Conservation (phyloP, 2,888 invertebrate species). For the Drepanosiphum platanoidis region DNA sequence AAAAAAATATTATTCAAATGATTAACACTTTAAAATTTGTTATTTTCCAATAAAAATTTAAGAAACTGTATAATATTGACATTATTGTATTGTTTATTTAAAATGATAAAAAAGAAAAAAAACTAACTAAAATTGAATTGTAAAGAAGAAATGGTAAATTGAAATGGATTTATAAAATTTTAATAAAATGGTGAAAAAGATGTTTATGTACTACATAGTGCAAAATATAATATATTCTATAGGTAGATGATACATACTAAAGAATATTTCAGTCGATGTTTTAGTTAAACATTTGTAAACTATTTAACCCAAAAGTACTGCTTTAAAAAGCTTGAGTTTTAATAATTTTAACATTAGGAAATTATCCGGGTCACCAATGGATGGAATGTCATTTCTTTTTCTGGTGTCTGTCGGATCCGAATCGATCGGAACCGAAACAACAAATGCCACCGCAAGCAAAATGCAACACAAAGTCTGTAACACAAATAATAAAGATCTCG, state of each 20-base stretch:
- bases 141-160: background rate
- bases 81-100: background rate
- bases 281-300: background rate
- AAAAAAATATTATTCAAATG: no score
- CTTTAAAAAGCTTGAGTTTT: background rate
- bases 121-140: background rate
- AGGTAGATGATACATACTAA: background rate
- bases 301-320: conserved; percentile 22
- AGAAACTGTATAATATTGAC: no score
- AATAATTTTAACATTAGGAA: conserved; percentile 42
- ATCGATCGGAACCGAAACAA: conserved; percentile 37
- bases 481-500: background rate
- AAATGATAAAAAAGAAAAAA: background rate
- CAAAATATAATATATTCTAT: background rate
- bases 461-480: conserved; percentile 44
- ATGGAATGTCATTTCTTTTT: conserved; percentile 52
- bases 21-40: background rate
- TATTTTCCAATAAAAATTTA: background rate
- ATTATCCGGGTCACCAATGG: conserved; percentile 41
- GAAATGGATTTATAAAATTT: background rate
- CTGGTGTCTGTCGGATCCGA: conserved; percentile 49
- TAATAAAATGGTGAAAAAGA: background rate
- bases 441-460: conserved; percentile 27
- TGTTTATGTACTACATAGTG: background rate
- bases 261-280: conserved; percentile 33